Conservation (phyloP, 2,888 invertebrate species). For the Neoitamus cyanurus region DNA sequence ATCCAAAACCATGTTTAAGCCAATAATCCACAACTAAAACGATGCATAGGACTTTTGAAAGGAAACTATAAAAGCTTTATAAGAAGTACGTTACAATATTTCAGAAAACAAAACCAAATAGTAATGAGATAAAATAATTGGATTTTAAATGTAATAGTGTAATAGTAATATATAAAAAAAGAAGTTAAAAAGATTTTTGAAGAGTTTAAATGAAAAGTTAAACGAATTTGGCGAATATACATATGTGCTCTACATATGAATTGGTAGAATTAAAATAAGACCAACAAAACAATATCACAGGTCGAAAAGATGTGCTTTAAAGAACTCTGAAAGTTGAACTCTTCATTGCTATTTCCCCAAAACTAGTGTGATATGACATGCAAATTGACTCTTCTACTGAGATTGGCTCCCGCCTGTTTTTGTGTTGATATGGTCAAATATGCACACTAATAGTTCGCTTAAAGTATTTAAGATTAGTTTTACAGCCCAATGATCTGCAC, state of each 20-base stretch:
- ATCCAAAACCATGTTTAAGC: background rate
- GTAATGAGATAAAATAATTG: background rate
- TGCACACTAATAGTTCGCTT: background rate
- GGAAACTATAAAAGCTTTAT: background rate
- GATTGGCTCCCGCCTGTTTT: background rate
- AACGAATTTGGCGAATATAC: background rate
- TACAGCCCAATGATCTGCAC: background rate
- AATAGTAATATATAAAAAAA: background rate
- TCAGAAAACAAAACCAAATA: background rate
- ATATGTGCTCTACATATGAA: background rate
- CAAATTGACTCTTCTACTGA: background rate
- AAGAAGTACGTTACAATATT: background rate
- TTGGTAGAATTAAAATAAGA: background rate
- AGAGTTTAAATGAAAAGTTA: background rate
- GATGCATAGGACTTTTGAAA: background rate
- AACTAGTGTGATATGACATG: conserved; percentile 13
- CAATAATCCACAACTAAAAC: background rate
- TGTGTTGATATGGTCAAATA: background rate
- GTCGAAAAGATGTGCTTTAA: conserved; percentile 28
- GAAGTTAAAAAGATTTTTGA: background rate
- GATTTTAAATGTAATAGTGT: background rate
- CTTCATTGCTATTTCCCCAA: background rate
- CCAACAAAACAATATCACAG: background rate
- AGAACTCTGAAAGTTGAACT: background rate
- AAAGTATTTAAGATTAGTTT: background rate